Evolutionary conservation across 2,888 invertebrate species (phyloP), one percentile per base, ranked within the genome.

Genomic region (Gymnosoma rotundatum): DNA sequence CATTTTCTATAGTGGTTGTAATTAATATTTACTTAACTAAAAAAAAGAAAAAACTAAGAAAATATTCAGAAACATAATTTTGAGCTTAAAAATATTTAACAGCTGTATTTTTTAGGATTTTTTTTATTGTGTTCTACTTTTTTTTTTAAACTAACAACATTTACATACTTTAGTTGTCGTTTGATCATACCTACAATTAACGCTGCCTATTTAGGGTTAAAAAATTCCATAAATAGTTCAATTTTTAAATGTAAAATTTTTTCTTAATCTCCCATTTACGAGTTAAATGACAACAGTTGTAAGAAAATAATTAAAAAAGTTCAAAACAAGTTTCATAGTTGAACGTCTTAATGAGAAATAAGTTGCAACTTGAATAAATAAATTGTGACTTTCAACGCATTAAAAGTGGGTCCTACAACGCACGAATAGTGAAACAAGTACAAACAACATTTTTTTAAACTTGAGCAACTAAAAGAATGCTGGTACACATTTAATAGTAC

Each of bases 351-450:
- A 61, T 50, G 48, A 52, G 48, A 69, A 73, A 21, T 78, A 58
- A 52, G 32, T 60, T 73, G 73, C 52, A 66, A 79, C 52, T 66
- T 60, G 56, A 66, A 66, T 66, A 73, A 69, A 60, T 73, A 50
- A 80, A 74, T 69, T 74, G 74, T 76, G 63, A 76, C 81, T 76
- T 74, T 70, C 64, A 61, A 78, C 78, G 81, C 81, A 84, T 84
- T 84, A 78, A 81, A 84, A 84, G 74, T 84, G 81, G 84, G 81
- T 82, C 78, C 81, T 45, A 70, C 54, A 61, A 54, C 14, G 78
- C 66, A 80, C 60, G 69, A 80, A n/a, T 69, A 78, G 67, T 74
- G 74, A 74, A 81, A 52, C 64, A 82, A 76, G 63, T 76, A 70
- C 58, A 70, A 61, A 60, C 70, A 79, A 72, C 58, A 61, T 63